Evolutionary conservation across 2,113 vertebrate genomes (phyloP).

Genomic region (Spheniscus mendiculus): DNA sequence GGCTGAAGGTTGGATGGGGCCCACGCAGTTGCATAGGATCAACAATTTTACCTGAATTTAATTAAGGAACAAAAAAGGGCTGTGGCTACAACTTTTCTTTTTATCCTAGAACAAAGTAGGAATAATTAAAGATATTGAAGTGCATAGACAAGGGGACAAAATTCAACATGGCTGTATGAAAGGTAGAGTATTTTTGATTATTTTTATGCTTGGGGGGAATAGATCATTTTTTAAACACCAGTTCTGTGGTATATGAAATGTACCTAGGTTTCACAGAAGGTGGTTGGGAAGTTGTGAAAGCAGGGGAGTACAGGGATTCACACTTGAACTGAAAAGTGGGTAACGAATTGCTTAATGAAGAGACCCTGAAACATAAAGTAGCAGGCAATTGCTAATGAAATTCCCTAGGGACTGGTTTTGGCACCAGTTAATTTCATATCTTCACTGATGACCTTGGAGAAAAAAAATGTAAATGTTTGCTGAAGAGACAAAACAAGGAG

Average conservation of each 20-base stretch:
- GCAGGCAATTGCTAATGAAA: background rate
- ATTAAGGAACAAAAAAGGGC: background rate
- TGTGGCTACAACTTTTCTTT: background rate
- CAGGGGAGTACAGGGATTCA: background rate
- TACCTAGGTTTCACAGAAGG: background rate
- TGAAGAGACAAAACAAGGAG: background rate
- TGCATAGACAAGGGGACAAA: background rate
- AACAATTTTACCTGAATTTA: background rate
- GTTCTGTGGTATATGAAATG: background rate
- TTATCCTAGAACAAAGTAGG: background rate
- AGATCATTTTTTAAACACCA: background rate
- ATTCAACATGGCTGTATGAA: background rate
- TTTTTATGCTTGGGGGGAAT: background rate
- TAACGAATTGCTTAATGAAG: background rate
- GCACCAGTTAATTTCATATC: background rate
- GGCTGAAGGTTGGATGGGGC: background rate
- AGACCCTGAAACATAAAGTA: background rate
- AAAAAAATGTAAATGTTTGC: background rate
- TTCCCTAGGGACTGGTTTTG: background rate
- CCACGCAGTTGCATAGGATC: background rate
- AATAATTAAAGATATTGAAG: background rate
- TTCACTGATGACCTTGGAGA: conserved; percentile 14
- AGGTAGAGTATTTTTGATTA: background rate
- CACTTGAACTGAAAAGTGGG: background rate
- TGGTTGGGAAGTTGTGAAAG: background rate